Conservation (phyloP, 2,113 vertebrate species). For the Colossoma macropomum region DNA sequence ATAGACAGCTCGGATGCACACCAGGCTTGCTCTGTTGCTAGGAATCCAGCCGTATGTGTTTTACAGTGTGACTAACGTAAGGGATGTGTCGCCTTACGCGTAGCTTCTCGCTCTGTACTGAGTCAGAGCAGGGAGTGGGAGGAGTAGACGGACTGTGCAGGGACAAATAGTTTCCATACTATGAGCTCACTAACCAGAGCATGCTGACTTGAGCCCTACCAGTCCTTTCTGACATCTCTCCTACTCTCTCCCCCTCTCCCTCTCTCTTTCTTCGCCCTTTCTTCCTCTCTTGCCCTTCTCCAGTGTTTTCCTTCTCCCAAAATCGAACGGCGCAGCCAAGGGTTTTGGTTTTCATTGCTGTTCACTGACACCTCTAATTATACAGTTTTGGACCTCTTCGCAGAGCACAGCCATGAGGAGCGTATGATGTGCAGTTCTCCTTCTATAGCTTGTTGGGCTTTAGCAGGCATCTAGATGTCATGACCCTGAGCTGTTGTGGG, state of each 20-base stretch:
- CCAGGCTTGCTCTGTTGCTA: neutral
- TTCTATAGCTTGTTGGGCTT: constrained; percentile 5
- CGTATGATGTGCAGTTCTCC: neutral
- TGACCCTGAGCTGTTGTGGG: constrained; percentile 38
- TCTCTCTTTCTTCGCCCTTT: neutral
- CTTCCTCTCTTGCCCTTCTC: neutral
- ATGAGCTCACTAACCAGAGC: constrained; percentile 57
- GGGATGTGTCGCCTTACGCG: constrained; percentile 1
- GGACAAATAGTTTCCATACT: constrained; percentile 76
- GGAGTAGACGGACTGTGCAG: constrained; percentile 63
- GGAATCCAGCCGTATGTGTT: neutral
- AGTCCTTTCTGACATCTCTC: constrained; percentile 28
- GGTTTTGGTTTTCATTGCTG: neutral
- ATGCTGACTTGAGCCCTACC: constrained; percentile 50
- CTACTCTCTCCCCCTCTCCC: neutral
- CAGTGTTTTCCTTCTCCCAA: constrained; percentile 32
- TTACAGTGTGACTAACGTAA: constrained; percentile 7
- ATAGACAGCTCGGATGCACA: neutral
- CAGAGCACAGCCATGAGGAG: neutral
- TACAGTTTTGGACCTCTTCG: neutral
- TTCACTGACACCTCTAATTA: neutral
- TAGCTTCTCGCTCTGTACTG: constrained; percentile 28
- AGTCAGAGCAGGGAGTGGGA: constrained; percentile 36
- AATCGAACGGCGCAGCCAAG: constrained; percentile 24
- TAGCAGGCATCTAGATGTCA: constrained; percentile 43